Base-by-base conservation (phyloP, 2,113 vertebrate genomes). In the Cervus canadensis region DNA sequence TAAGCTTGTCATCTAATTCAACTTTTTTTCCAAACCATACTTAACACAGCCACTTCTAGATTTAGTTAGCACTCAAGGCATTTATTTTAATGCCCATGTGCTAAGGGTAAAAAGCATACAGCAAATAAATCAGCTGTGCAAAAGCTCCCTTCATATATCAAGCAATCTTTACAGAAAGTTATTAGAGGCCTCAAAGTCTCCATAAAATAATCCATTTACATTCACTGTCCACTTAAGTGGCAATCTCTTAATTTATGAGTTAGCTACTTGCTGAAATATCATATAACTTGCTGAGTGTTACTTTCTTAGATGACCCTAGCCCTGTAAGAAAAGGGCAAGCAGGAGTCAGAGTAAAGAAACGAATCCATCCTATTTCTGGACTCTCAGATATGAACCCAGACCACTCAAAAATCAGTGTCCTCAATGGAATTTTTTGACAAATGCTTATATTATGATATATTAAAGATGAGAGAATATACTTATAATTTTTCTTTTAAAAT, bases 201-300 rank as follows among this genome's bases (percentile, higher is more conserved):
- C 85, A 96, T 94, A 89, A 97, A 98, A 90, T 78, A 97, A 92
- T 86, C 85, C 64, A 83, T 82, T 95, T 95, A 67, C 54, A 82
- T 78, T 94, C 74, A 88, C 85, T 90, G 84, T 96, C 87, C 76
- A 91, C 74, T 89, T 97, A 97, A 94, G 60, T 67, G 45, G 67
- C 54, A 78, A 71, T 8, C 64, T 95, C 59, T 91, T 91, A 93
- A 97, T 95, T 96, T 97, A 97, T 40, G 91, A 93, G 45, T 50
- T 52, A 56, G 50, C 78, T 89, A 33, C 82, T 85, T 94, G 81
- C 62, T 90, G n/a, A 95, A 84, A 96, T 87, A 76, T 86, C 93
- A 71, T 50, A 71, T 84, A 96, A 96, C 40, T 87, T 79, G 52
- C 56, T 91, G 54, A 91, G 64, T 90, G 57, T 57, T 93, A 92